Evolutionary conservation across 2,797 vertebrate genomes (phyloP).

Genomic region (Darevskia nairensis): DNA sequence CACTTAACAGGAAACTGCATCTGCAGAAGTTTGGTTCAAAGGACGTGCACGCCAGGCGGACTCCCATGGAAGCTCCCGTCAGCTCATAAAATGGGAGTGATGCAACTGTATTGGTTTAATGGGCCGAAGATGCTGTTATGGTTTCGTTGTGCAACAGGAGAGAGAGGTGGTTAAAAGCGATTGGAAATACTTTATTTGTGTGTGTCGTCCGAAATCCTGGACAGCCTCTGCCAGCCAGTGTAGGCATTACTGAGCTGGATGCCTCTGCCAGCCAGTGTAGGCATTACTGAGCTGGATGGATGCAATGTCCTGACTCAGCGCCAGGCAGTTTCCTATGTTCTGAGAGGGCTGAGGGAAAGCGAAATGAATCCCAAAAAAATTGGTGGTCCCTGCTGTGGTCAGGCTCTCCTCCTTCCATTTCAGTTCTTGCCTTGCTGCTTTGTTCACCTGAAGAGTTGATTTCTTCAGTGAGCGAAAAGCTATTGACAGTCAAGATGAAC

Average conservation of each 20-base stretch:
- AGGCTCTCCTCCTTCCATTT: neutral
- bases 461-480: neutral
- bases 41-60: neutral
- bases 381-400: no score
- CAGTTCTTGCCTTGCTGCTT: neutral
- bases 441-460: neutral
- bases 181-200: neutral
- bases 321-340: no score
- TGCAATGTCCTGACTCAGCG: no score
- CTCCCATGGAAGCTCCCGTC: neutral
- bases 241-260: no score
- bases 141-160: neutral
- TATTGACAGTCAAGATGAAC: neutral
- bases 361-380: neutral
- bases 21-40: neutral
- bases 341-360: no score
- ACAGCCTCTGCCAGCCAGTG: no score
- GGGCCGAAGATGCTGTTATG: neutral
- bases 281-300: no score
- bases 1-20: neutral
- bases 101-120: neutral
- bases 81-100: neutral
- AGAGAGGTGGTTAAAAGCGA: neutral
- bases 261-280: no score
- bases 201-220: no score